Evolutionary conservation across 2,113 vertebrate genomes (phyloP).

Genomic region (Lophius piscatorius): DNA sequence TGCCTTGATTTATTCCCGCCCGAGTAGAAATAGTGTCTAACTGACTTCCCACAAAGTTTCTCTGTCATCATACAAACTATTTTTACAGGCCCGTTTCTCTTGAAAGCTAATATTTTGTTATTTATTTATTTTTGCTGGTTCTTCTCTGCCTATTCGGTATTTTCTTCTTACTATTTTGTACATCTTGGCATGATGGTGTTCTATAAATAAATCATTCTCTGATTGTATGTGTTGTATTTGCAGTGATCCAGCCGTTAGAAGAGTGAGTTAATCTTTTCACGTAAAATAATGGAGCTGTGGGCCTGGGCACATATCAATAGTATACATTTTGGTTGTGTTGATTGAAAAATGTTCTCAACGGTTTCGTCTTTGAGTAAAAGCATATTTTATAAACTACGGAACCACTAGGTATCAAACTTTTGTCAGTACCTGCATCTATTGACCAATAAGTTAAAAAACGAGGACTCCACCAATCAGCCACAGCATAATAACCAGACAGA

Average conservation of each 20-base stretch:
- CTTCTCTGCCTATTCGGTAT: neutral
- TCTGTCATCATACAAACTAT: conserved; percentile 28
- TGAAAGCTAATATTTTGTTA: neutral
- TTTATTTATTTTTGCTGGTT: neutral
- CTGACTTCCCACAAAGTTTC: conserved; percentile 16
- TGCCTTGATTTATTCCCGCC: conserved; percentile 38
- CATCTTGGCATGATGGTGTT: conserved; percentile 1
- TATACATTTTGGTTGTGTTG: too few species aligned
- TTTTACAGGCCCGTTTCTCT: conserved; percentile 5
- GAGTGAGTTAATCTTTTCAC: too few species aligned
- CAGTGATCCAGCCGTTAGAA: conserved; percentile 2
- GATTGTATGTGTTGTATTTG: neutral
- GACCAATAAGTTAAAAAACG: too few species aligned
- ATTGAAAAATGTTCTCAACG: too few species aligned
- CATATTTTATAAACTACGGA: too few species aligned
- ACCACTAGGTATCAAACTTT: too few species aligned
- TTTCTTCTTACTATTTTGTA: conserved; percentile 6
- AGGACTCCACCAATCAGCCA: too few species aligned
- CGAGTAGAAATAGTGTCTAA: conserved; percentile 26
- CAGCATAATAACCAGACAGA: too few species aligned
- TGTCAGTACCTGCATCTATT: too few species aligned
- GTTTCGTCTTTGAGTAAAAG: too few species aligned
- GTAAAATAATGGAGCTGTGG: too few species aligned
- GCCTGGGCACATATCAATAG: too few species aligned
- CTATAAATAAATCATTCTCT: neutral